Evolutionary conservation across 1,140 invertebrate genomes (phyloP).

Genomic region (Leptinotarsa defecta): DNA sequence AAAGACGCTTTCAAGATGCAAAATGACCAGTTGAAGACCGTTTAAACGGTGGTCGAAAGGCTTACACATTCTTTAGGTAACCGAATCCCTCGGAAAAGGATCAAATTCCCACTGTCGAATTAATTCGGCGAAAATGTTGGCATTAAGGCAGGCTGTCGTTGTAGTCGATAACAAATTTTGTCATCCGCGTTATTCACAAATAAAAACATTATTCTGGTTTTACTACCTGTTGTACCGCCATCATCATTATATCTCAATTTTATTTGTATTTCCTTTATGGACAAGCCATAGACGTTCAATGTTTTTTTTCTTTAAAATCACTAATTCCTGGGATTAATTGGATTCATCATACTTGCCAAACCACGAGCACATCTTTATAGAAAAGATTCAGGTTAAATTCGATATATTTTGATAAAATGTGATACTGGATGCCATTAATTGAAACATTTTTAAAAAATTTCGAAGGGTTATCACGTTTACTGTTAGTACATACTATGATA

Average conservation of each 20-base stretch:
- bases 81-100: neutral
- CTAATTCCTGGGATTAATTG: too few species aligned
- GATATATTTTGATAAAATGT: too few species aligned
- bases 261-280: neutral
- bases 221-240: neutral
- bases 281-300: neutral
- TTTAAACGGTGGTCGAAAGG: constrained; percentile 3
- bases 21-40: neutral
- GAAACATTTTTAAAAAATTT: too few species aligned
- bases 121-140: neutral
- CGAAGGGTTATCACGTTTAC: too few species aligned
- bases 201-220: constrained; percentile 6
- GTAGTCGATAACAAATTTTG: constrained; percentile 2
- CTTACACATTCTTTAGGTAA: constrained; percentile 1
- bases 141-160: neutral
- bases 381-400: too few species aligned
- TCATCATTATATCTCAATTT: neutral
- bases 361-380: too few species aligned
- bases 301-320: too few species aligned
- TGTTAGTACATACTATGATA: too few species aligned
- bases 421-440: too few species aligned
- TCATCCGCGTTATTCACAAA: neutral
- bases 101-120: constrained; percentile 1
- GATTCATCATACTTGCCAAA: too few species aligned
- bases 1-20: neutral